A percentile compares a stretch with the other conserved stretches of the same genome.
Conservation (phyloP, 2,888 invertebrate species). For the Polymixis flavicincta region DNA sequence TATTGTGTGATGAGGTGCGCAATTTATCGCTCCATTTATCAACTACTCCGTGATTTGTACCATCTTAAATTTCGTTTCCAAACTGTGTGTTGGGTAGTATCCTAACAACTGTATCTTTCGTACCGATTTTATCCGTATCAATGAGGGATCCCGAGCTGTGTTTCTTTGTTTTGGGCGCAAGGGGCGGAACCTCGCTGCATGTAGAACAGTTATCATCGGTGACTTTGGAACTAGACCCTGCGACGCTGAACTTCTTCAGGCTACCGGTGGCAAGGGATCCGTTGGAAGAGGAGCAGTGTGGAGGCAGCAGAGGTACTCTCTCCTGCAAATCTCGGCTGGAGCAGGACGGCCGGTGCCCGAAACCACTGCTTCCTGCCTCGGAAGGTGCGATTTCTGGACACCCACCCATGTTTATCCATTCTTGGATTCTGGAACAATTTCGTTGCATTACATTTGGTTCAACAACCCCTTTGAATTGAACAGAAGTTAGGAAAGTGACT, state of each 20-base stretch:
- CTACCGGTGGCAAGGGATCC: slow-evolving; percentile 86
- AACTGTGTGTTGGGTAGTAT: slow-evolving; percentile 86
- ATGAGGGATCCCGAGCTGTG: slow-evolving; percentile 87
- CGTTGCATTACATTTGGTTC: background rate
- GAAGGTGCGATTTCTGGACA: slow-evolving; percentile 81
- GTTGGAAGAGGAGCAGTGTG: slow-evolving; percentile 87
- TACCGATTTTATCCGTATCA: slow-evolving; percentile 83
- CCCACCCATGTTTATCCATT: slow-evolving; percentile 86
- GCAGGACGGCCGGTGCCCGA: slow-evolving; percentile 77
- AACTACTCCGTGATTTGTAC: slow-evolving; percentile 44
- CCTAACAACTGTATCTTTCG: slow-evolving; percentile 86
- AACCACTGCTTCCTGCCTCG: slow-evolving; percentile 80
- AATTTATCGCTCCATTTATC: slow-evolving; percentile 40
- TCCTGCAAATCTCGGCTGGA: slow-evolving; percentile 84
- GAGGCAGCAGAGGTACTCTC: slow-evolving; percentile 84
- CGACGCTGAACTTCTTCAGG: slow-evolving; percentile 83
- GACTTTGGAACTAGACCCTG: slow-evolving; percentile 80
- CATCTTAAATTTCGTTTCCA: slow-evolving; percentile 83
- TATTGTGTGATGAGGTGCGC: slow-evolving; percentile 7
- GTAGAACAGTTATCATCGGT: slow-evolving; percentile 84
- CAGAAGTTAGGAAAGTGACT: background rate
- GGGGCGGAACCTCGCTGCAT: slow-evolving; percentile 86
- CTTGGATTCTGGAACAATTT: slow-evolving; percentile 71
- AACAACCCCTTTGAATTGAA: background rate
- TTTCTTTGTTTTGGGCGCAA: slow-evolving; percentile 85